Percentiles rank a stretch among this genome's conserved stretches.
Evolutionary conservation across 1,140 invertebrate species (phyloP).

Genomic region (Solen grandis): DNA sequence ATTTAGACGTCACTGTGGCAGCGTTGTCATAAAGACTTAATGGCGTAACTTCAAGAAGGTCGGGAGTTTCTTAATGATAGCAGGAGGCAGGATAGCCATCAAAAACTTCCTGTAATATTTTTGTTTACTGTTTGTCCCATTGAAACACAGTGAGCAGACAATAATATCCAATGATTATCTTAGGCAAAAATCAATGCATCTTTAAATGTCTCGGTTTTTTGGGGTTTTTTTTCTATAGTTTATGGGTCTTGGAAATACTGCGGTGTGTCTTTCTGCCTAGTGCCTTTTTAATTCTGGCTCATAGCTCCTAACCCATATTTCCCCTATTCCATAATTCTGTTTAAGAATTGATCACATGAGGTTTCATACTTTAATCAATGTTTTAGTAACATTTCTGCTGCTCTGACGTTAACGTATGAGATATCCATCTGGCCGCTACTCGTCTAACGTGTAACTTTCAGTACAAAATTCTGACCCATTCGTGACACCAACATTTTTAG

Average conservation of each 20-base stretch:
- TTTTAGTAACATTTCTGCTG: too few species aligned
- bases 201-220: too few species aligned
- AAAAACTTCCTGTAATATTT: neutral
- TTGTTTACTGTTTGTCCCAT: neutral
- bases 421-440: too few species aligned
- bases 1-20: too few species aligned
- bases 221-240: neutral
- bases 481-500: too few species aligned
- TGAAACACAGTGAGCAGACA: neutral
- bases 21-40: neutral
- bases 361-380: too few species aligned
- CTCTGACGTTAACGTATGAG: too few species aligned
- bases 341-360: too few species aligned
- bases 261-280: neutral
- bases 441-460: too few species aligned
- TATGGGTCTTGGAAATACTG: neutral
- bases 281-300: neutral
- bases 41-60: neutral
- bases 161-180: neutral
- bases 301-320: slow-evolving; percentile 1
- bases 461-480: too few species aligned
- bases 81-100: neutral
- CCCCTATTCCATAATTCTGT: neutral
- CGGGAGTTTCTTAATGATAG: neutral
- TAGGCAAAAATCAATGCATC: too few species aligned